Evolutionary conservation across 2,888 invertebrate species (phyloP).

Genomic region (Agonopterix heracliana): DNA sequence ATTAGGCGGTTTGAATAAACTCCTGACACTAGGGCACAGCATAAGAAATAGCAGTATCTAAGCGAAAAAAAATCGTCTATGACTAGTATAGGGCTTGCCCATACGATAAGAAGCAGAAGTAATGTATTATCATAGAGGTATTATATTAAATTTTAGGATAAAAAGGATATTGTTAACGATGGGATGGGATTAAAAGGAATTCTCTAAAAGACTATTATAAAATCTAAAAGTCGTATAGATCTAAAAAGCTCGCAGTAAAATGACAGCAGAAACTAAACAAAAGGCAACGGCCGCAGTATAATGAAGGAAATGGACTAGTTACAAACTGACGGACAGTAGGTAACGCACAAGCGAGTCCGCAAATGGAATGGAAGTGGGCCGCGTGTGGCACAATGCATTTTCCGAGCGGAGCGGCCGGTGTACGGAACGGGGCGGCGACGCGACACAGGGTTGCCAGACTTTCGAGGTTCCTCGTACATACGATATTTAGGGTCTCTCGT

Average conservation of each 20-base stretch:
- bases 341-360: conserved; percentile 38
- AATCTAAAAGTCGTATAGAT: not conserved
- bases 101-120: no score
- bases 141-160: no score
- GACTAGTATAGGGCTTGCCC: no score
- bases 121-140: no score
- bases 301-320: conserved; percentile 44
- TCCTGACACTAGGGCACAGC: no score
- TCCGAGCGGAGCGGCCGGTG: conserved; percentile 25
- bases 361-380: conserved; percentile 55
- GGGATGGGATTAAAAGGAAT: no score
- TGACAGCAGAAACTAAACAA: conserved; percentile 9
- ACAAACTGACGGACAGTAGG: conserved; percentile 33
- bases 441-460: not conserved
- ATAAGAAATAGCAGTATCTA: no score
- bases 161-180: not conserved
- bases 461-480: no score
- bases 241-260: no score
- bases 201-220: not conserved
- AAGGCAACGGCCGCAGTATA: conserved; percentile 20
- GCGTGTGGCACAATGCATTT: conserved; percentile 51
- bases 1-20: no score
- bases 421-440: not conserved
- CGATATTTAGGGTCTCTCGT: no score
- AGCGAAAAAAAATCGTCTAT: no score